Conservation (phyloP, 1,140 invertebrate genomes). For the Megalonaias nervosa region DNA sequence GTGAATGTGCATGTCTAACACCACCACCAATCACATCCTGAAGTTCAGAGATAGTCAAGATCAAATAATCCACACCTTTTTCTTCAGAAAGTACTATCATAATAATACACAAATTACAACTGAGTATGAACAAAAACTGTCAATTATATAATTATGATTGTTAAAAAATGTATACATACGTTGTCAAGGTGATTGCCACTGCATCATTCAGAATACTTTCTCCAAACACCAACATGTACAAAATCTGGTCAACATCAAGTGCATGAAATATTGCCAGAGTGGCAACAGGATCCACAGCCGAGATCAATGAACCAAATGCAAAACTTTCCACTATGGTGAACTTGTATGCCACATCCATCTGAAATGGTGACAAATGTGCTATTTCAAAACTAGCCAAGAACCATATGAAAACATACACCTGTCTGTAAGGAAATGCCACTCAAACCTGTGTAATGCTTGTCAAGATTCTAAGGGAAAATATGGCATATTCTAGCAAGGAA, state of each 20-base stretch:
- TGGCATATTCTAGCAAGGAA: no score
- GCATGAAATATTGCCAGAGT: conserved; percentile 97
- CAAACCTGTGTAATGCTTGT: no score
- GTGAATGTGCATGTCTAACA: no score
- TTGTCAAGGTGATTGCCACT: conserved; percentile 97
- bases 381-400: not conserved
- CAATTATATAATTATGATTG: no score
- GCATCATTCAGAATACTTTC: conserved; percentile 99
- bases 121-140: no score
- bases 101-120: no score
- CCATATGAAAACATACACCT: not conserved
- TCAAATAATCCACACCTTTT: no score
- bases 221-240: conserved; percentile 99
- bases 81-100: no score
- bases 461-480: no score
- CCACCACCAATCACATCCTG: no score
- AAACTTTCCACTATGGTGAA: conserved; percentile 97
- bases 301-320: conserved; percentile 98
- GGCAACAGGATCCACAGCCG: conserved; percentile 99
- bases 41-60: no score
- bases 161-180: conserved; percentile 77
- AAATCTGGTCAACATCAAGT: conserved; percentile 88
- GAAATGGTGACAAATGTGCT: conserved; percentile 24
- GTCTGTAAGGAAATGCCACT: no score
- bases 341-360: conserved; percentile 85